Conservation (phyloP, 2,888 invertebrate genomes). For the Meandrusa payeni region DNA sequence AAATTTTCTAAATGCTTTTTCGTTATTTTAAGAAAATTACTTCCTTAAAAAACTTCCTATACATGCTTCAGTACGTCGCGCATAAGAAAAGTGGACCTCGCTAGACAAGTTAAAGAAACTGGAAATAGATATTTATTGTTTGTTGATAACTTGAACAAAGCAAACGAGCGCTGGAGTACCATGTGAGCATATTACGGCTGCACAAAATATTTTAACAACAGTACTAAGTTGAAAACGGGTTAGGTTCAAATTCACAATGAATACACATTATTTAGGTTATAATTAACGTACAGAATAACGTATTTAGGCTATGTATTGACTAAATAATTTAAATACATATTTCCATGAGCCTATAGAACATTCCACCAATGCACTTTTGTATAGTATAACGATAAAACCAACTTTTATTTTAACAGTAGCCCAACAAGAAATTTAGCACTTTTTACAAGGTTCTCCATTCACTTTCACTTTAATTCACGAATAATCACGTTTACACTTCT, state of each 20-base stretch:
- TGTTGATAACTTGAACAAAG: slow-evolving; percentile 24
- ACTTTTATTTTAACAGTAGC: slow-evolving; percentile 13
- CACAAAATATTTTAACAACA: slow-evolving; percentile 6
- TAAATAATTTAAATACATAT: too few species aligned
- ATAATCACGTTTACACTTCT: slow-evolving; percentile 34
- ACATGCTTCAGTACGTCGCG: slow-evolving; percentile 2
- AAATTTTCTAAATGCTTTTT: too few species aligned
- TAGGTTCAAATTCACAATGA: too few species aligned
- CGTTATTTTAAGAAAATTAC: too few species aligned
- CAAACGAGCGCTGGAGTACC: slow-evolving; percentile 13
- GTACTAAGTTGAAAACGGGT: too few species aligned
- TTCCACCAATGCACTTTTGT: slow-evolving; percentile 5
- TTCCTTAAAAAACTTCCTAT: too few species aligned
- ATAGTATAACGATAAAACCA: slow-evolving; percentile 7
- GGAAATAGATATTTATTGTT: slow-evolving; percentile 23
- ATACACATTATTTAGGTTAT: too few species aligned
- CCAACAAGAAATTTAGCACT: slow-evolving; percentile 26
- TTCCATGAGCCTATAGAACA: slow-evolving; percentile 18
- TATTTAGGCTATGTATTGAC: too few species aligned
- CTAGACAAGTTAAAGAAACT: slow-evolving; percentile 20
- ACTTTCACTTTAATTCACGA: slow-evolving; percentile 47
- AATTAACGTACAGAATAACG: too few species aligned
- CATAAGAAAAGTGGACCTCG: slow-evolving; percentile 14
- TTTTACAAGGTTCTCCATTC: slow-evolving; percentile 35
- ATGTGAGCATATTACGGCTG: slow-evolving; percentile 12